Percentiles rank a stretch among this genome's conserved stretches.
Evolutionary conservation across 2,888 invertebrate species (phyloP).

Genomic region (Sipunculus nudus): DNA sequence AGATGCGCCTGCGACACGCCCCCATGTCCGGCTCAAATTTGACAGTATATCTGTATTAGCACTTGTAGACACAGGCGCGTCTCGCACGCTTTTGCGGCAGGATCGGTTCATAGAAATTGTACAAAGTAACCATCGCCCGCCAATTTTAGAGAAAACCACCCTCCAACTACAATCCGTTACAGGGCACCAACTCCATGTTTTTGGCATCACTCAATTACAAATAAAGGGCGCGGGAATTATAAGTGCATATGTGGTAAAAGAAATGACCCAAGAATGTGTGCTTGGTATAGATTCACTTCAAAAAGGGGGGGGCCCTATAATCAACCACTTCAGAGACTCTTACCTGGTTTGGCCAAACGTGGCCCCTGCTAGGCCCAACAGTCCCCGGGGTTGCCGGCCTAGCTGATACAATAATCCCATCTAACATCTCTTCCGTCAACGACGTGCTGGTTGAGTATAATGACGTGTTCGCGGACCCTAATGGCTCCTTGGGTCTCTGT

Average conservation of each 20-base stretch:
- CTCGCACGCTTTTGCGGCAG: constrained; percentile 3
- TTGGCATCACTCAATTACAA: not conserved
- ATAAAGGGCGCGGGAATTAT: not conserved
- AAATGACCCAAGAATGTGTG: not conserved
- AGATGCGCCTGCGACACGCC: not conserved
- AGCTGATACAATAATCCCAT: not conserved
- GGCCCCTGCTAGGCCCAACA: not conserved
- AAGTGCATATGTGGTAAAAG: not conserved
- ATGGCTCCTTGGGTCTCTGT: not conserved
- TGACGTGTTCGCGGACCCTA: constrained; percentile 1
- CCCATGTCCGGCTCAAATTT: not conserved
- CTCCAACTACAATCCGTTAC: not conserved
- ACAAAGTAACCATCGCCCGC: not conserved
- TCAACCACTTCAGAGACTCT: not conserved
- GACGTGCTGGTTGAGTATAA: not conserved
- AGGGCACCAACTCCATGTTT: not conserved
- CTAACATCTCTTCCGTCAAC: not conserved
- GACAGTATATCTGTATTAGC: not conserved
- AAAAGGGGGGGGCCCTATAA: not conserved
- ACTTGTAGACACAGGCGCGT: constrained; percentile 13
- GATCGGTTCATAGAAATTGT: not conserved
- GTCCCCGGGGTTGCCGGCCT: not conserved
- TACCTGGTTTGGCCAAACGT: not conserved
- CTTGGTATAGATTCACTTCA: not conserved
- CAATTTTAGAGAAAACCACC: not conserved